These are phyloP conservation scores for Rhinolophus ferrumequinum DNA, from an alignment of 2,113 vertebrate species.

Conservation along the genomic window DNA sequence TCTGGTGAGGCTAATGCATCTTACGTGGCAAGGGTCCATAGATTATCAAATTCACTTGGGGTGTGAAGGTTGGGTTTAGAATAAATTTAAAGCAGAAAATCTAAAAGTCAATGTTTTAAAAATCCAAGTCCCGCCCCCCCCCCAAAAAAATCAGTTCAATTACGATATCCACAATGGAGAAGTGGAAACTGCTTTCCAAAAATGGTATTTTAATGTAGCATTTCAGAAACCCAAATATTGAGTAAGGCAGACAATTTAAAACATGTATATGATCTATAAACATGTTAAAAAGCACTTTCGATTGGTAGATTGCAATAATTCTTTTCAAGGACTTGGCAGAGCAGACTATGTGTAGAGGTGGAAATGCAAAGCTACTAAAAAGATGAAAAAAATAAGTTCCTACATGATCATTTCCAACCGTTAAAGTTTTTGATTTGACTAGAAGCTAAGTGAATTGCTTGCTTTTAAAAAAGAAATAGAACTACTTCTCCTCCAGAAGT, in stretches of 20 bases:
- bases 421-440: conserved; percentile 16
- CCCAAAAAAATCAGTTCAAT: neutral
- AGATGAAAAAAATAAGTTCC: neutral
- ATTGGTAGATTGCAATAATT: conserved; percentile 9
- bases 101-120: conserved; percentile 37
- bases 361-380: conserved; percentile 34
- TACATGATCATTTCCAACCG: conserved; percentile 41
- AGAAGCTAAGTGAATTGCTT: conserved; percentile 30
- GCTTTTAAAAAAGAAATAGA: conserved; percentile 35
- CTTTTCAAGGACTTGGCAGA: neutral
- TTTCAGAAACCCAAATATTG: neutral
- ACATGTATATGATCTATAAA: neutral
- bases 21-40: neutral
- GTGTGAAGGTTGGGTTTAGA: neutral
- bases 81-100: neutral
- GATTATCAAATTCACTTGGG: neutral
- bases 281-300: neutral
- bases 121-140: neutral
- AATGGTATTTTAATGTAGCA: neutral
- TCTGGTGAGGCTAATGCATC: too few species aligned
- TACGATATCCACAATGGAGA: neutral
- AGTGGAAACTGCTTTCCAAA: neutral
- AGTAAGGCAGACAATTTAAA: neutral
- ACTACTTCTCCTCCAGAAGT: conserved; percentile 26
- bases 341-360: neutral